These are phyloP conservation scores for Caretta caretta DNA, from an alignment of 2,113 vertebrate genomes.

Conservation along the genomic window DNA sequence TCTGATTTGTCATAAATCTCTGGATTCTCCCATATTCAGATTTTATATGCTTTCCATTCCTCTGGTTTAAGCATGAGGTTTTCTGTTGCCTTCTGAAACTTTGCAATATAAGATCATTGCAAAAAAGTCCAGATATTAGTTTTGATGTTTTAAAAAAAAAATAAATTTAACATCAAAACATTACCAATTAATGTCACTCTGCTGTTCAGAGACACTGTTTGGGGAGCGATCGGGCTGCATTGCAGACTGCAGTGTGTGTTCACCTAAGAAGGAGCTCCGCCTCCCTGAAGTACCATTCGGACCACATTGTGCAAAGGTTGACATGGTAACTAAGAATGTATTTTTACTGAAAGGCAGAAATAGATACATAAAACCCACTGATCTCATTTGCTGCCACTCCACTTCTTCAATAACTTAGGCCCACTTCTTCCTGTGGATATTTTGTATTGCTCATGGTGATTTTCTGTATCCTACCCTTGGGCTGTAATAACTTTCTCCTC, in stretches of 20 bases:
- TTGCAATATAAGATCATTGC: neutral
- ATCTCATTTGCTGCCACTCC: neutral
- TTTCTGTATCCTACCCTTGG: neutral
- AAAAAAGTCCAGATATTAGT: neutral
- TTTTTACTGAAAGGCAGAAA: neutral
- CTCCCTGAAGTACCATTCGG: neutral
- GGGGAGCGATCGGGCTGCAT: neutral
- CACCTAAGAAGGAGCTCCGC: neutral
- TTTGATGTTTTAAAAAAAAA: neutral
- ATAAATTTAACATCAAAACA: neutral
- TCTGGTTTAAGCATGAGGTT: rapidly evolving
- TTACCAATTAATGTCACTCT: rapidly evolving
- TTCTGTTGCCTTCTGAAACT: rapidly evolving
- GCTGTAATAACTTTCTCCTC: neutral
- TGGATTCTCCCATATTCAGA: rapidly evolving
- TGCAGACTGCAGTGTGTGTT: rapidly evolving
- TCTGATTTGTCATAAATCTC: neutral
- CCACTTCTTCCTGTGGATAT: neutral
- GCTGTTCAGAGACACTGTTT: neutral
- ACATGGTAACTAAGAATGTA: conserved; percentile 10
- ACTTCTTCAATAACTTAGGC: neutral
- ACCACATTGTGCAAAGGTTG: neutral
- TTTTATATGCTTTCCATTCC: rapidly evolving
- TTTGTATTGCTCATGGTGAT: neutral
- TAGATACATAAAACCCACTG: neutral